Base-by-base conservation (phyloP, 2,113 vertebrate species). In the Puffinus mauretanicus region DNA sequence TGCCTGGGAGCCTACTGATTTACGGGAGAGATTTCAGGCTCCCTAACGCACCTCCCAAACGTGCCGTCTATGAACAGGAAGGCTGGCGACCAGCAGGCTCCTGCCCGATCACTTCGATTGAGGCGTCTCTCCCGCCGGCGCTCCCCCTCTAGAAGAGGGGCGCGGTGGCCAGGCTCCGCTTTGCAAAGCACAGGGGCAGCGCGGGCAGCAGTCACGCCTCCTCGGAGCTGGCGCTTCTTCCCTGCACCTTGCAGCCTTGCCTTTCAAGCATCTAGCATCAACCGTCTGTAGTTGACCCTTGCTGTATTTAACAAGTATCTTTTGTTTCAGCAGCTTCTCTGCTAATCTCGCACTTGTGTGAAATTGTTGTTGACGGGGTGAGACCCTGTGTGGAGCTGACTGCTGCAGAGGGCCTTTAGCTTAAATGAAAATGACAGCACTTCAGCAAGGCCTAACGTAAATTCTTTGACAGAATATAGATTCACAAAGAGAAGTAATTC, bases 401-500 rank as follows among this genome's bases (percentile, higher is more conserved):
- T 83, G 82, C 82, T 82, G 72, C 90, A 55, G 46, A 91, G 91
- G 62, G 77, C 85, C 90, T 96, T 79, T 86, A 87, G 84, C 89
- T 88, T 93, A 93, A 97, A 58, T 58, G 67, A 60, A 90, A 93
- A 81, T 96, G 97, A 96, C 96, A 97, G 96, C 87, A 36, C 87
- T 93, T 97, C 96, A 97, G 58, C 94, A 71, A 88, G 84, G 46
- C 77, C 88, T 29, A 72, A 90, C 13, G 7, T 64, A 90, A 96
- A 93, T 92, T 94, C 87, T 91, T 90, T 95, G 97, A 94, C 96
- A 97, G 96, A 72, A 86, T 90, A 94, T 89, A 94, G 54, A 94
- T 97, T 96, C 94, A 82, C 88, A 90, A 88, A 94, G 92, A 97
- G 95, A 96, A 95, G 88, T 87, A 70, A 89, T 86, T 95, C 97